phyloP scores from a whole-genome alignment of 2,113 vertebrate genomes.

The Phyllostomus hastatus region DNA sequence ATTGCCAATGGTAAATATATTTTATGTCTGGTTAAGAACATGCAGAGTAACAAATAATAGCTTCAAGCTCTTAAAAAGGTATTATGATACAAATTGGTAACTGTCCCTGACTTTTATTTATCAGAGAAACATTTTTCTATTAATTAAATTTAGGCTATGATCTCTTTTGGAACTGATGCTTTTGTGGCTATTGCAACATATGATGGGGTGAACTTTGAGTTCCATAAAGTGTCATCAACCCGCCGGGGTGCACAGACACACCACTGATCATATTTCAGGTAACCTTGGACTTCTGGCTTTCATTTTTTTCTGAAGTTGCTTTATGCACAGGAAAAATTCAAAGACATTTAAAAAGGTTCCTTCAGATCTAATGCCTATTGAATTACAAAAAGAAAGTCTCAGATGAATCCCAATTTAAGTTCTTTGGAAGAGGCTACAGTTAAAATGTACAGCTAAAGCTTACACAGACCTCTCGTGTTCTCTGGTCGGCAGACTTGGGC shows the following conservation, averaged over 20 bases:
- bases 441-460: background rate
- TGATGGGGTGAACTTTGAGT: background rate
- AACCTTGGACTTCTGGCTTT: background rate
- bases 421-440: background rate
- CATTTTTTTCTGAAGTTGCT: background rate
- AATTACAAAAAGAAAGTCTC: conserved; percentile 58
- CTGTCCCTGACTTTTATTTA: background rate
- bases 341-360: background rate
- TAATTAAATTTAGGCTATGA: background rate
- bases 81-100: background rate
- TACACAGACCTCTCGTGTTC: background rate
- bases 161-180: background rate
- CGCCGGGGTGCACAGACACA: background rate
- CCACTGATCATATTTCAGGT: background rate
- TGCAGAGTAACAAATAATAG: background rate
- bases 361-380: conserved; percentile 29
- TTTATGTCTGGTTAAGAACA: background rate
- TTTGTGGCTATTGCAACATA: background rate
- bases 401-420: conserved; percentile 13
- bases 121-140: background rate
- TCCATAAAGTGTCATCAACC: conserved; percentile 41
- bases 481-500: background rate
- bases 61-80: background rate
- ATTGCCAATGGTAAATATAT: background rate
- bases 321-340: conserved; percentile 6